These are phyloP conservation scores for Craterocephalus amniculus DNA, from an alignment of 2,797 vertebrate species.

Conservation along the genomic window DNA sequence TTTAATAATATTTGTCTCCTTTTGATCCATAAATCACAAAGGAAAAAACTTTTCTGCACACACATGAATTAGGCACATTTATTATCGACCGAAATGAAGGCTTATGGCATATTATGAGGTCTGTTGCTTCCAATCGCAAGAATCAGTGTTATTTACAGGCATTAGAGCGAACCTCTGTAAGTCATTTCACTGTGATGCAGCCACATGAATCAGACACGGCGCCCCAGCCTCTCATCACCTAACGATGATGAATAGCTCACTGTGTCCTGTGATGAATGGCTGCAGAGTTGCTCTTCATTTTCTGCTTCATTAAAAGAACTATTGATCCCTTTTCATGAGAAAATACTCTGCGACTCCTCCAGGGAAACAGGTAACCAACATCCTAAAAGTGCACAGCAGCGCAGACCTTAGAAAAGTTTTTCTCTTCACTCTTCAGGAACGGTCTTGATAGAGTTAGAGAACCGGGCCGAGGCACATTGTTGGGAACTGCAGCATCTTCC, in stretches of 20 bases:
- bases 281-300: conserved; percentile 66
- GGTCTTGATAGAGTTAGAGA: not conserved
- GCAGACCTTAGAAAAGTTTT: conserved; percentile 18
- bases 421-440: not conserved
- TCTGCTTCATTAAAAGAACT: conserved; percentile 74
- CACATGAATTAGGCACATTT: not conserved
- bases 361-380: conserved; percentile 35
- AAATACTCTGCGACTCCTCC: conserved; percentile 44
- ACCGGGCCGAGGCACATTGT: not conserved
- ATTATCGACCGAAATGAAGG: conserved; percentile 39
- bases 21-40: conserved; percentile 18
- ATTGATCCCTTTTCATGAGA: conserved; percentile 63
- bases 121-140: conserved; percentile 21
- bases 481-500: not conserved
- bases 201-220: conserved; percentile 51
- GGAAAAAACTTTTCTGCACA: conserved; percentile 12
- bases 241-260: conserved; percentile 68
- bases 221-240: conserved; percentile 43
- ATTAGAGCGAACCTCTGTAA: conserved; percentile 26
- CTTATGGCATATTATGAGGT: conserved; percentile 25
- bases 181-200: conserved; percentile 57
- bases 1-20: not conserved
- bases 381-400: conserved; percentile 2
- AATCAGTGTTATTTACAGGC: conserved; percentile 32
- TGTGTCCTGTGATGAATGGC: conserved; percentile 61